Base-by-base conservation (phyloP, 2,797 vertebrate species). In the Yasuhikotakia modesta region DNA sequence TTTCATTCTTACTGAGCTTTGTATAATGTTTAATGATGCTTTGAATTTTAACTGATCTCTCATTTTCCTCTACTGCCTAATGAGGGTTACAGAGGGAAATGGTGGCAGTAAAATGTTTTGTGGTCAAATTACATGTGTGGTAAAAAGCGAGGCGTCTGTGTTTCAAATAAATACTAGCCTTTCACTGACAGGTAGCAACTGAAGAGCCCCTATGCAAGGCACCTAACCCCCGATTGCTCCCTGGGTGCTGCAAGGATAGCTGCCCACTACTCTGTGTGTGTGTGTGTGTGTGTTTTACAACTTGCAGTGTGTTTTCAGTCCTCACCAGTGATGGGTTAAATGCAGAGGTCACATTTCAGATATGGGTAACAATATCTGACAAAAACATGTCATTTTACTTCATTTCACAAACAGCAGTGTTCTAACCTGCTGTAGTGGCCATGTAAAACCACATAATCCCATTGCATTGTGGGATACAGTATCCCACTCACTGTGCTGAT, bases 1-100 rank as follows among this genome's bases (percentile, higher is more conserved):
- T 91, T 88, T 90, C 87, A 86, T 90, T 92, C 27, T 67, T 80
- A 87, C 80, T 85, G 85, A 87, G 88, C 82, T 85, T 87, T 92
- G 91, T 90, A 90, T 88, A 86, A 86, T 88, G 86, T 91, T 91
- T 92, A 92, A 92, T 92, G 90, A 92, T 84, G 84, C 88, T 88
- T 85, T 87, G 87, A 86, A 84, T 89, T 91, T 93, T 93, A 91
- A 91, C 89, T 85, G 87, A 90, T 90, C 90, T 88, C 84, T 88
- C 85, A 82, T 88, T 89, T 91, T 88, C 88, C 82, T 73, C 82
- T 67, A 43, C 64, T 27, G 43, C 65, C 76, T 85, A 92, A 94
- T 89, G 76, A 91, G 83, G 68, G 52, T 43, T 67, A 75, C 82
- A 86, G 87, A 80, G 76, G 30, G 22, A 53, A 69, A 75, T 58